Percentiles rank a stretch among this genome's conserved stretches.
Evolutionary conservation across 2,797 vertebrate genomes (phyloP).

Genomic region (Oreortyx pictus): DNA sequence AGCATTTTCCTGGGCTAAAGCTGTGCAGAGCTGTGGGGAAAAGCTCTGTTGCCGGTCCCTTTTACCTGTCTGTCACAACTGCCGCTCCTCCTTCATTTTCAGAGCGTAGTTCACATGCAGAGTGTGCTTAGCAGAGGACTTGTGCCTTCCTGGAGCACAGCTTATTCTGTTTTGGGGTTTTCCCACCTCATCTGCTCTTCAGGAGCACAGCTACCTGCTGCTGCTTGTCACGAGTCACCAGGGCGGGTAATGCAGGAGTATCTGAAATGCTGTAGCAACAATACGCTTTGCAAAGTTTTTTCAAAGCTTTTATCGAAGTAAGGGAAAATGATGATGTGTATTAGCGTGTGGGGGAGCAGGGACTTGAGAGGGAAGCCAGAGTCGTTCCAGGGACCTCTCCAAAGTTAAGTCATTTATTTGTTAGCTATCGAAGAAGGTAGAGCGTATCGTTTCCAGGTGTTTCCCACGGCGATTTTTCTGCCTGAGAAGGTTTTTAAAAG

Average conservation of each 20-base stretch:
- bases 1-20: not conserved
- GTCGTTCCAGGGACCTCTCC: not conserved
- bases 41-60: accelerated
- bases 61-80: not conserved
- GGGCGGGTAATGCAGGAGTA: too few relatives aligned
- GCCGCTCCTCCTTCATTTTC: not conserved
- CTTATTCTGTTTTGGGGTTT: not conserved
- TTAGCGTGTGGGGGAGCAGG: not conserved
- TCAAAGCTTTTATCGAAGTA: not conserved
- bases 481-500: not conserved
- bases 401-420: not conserved
- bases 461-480: not conserved
- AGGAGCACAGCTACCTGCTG: too few relatives aligned
- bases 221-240: too few relatives aligned
- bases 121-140: not conserved
- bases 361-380: not conserved
- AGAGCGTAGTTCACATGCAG: not conserved
- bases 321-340: not conserved
- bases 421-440: not conserved
- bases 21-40: not conserved
- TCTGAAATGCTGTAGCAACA: too few relatives aligned
- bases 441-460: not conserved
- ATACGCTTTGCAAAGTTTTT: too few relatives aligned
- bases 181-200: too few relatives aligned
- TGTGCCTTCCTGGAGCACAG: not conserved